Conservation (phyloP, 2,113 vertebrate species). For the Rhinoptilus africanus region DNA sequence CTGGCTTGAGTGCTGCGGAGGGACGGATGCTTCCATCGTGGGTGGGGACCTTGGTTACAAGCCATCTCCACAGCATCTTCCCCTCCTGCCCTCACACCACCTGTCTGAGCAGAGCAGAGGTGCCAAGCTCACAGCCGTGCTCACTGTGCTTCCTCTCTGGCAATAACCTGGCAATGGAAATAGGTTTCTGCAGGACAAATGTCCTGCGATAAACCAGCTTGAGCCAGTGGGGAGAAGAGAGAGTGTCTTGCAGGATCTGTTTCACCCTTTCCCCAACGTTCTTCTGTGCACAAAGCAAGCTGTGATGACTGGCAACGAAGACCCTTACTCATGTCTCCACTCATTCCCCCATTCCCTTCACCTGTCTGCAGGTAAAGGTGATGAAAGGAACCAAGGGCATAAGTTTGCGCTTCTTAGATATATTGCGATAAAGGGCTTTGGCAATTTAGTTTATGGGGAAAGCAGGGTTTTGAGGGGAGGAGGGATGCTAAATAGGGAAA, state of each 20-base stretch:
- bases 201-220: neutral
- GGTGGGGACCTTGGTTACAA: neutral
- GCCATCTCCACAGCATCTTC: neutral
- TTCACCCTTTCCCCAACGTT: neutral
- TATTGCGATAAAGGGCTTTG: neutral
- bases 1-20: fast-evolving
- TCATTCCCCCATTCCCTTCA: too few species aligned
- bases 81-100: neutral
- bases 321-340: fast-evolving
- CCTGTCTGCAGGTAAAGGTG: neutral
- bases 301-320: neutral
- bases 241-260: neutral
- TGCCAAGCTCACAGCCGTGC: neutral
- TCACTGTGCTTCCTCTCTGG: neutral
- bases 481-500: neutral
- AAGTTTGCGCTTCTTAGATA: neutral
- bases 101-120: neutral
- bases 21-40: fast-evolving
- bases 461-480: fast-evolving
- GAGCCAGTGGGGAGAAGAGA: neutral
- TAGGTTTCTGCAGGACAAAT: neutral
- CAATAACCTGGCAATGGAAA: neutral
- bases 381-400: neutral
- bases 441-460: neutral
- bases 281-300: neutral